Conservation (phyloP, 2,888 invertebrate genomes). For the Arctia plantaginis region DNA sequence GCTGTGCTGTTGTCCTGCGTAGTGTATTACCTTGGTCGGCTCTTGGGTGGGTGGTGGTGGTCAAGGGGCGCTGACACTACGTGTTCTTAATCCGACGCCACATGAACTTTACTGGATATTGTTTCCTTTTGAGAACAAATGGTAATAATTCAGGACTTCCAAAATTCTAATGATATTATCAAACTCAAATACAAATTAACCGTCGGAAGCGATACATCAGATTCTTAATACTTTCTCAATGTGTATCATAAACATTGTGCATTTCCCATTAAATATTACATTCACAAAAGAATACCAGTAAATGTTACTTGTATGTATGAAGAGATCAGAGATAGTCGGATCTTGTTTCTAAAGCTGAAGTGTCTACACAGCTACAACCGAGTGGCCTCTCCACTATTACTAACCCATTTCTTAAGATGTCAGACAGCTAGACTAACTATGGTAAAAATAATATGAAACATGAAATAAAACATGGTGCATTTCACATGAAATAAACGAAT, state of each 20-base stretch:
- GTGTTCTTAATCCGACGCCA: too few species aligned
- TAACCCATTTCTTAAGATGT: constrained; percentile 47
- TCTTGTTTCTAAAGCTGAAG: constrained; percentile 31
- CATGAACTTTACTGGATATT: too few species aligned
- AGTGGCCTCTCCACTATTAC: constrained; percentile 36
- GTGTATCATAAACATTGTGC: neutral
- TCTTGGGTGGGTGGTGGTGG: too few species aligned
- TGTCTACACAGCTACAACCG: constrained; percentile 26
- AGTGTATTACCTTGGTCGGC: too few species aligned
- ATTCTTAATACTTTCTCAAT: too few species aligned
- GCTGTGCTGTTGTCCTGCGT: too few species aligned
- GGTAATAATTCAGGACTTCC: too few species aligned
- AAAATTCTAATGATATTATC: too few species aligned
- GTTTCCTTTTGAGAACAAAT: too few species aligned
- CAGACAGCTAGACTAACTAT: constrained; percentile 26
- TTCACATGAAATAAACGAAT: constrained; percentile 13
- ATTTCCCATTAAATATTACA: neutral
- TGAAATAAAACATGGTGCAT: constrained; percentile 19
- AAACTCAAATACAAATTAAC: too few species aligned
- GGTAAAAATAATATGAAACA: constrained; percentile 25
- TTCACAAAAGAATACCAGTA: neutral
- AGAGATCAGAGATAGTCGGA: constrained; percentile 22
- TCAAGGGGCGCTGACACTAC: too few species aligned
- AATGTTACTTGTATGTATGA: constrained; percentile 16
- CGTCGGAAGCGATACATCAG: too few species aligned